Evolutionary conservation across 37 sponge, comb jelly and placozoan species (phyloP), one percentile per base, ranked within the genome.

Genomic region (Cladorhizidae sp.): DNA sequence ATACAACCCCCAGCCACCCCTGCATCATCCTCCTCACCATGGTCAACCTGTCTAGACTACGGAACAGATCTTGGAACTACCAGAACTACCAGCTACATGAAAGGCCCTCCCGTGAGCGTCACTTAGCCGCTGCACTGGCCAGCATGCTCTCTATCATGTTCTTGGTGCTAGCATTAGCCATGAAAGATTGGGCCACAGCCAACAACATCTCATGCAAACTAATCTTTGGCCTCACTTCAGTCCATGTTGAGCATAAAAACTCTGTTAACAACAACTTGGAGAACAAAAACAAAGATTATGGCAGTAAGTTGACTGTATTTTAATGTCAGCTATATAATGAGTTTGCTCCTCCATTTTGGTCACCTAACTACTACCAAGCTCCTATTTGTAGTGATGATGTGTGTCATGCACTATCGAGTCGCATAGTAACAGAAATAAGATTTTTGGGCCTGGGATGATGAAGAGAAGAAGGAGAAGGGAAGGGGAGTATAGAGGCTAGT

Each of bases 61-160:
- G 71, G 28, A 29, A 70, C 29, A 62, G 82, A 42, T 22, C 25
- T 25, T 45, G 62, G 20, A 54, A 75, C 25, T 58, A 70, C 36
- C 65, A 68, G 28, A 29, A 36, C 23, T 17, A 11, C 25, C 73
- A 49, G 49, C 37, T 64, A 2, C 36, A 45, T 40, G 83, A 88
- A 78, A 83, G 77, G 67, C 90, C 90, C 5, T 59, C 79, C 22
- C 73, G 93, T 49, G 93, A 93, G 74, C 72, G 90, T 7, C 93
- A 93, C 79, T 65, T 82, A 62, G 1, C 85, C 8, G 81, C 93
- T 23, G 57, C 88, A 35, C 26, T 85, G 15, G 76, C 62, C 25
- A 93, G 85, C 21, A 39, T 81, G 3, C 25, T 73, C 23, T 74
- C 78, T 1, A 52, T 82, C 14, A 26, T 88, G 15, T 39, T 81